Evolutionary conservation across 2,113 vertebrate genomes (phyloP), one percentile per base, ranked within the genome.

Genomic region (Piaya cayana): DNA sequence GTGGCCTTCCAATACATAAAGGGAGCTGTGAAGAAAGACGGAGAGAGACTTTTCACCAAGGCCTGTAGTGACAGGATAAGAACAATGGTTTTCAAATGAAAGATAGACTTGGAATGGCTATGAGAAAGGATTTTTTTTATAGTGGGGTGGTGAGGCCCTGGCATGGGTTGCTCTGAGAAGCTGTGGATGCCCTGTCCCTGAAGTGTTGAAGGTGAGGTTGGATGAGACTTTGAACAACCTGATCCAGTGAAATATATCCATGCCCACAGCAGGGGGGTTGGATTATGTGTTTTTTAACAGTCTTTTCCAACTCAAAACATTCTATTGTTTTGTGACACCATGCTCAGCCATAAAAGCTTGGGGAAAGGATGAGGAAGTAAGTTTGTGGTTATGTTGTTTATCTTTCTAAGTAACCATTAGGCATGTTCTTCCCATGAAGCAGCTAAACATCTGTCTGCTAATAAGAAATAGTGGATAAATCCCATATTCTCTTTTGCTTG

Each of bases 281-380:
- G 37, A 56, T 25, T 19, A 56, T 6, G 14, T 0, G 0, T 64
- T n/a, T 9, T 47, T 72, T 42, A 45, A 43, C 53, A 8, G 8
- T 18, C 12, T 12, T 3, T 72, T 90, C 32, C 69, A 69, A 45
- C 10, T 15, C 22, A 49, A 90, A 59, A 1, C 30, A 20, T 59
- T 43, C 49, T 76, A 53, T 70, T 36, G n/a, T 19, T 70, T 56
- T 77, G 11, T 21, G 18, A 29, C 20, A 67, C 22, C 34, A 55
- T 19, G 20, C 8, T 69, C 43, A 72, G 39, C 50, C 81, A 47
- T 9, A 81, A 69, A 84, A 87, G 10, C 32, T 19, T 34, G 36
- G 26, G 15, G 20, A 84, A 86, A 8, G 19, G 22, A 56, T 3
- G 5, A 72, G 29, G 32, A 92, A 81, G 34, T 39, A 82, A 45